Conservation (phyloP, 2,888 invertebrate species). For the Bruchidius siliquastri region DNA sequence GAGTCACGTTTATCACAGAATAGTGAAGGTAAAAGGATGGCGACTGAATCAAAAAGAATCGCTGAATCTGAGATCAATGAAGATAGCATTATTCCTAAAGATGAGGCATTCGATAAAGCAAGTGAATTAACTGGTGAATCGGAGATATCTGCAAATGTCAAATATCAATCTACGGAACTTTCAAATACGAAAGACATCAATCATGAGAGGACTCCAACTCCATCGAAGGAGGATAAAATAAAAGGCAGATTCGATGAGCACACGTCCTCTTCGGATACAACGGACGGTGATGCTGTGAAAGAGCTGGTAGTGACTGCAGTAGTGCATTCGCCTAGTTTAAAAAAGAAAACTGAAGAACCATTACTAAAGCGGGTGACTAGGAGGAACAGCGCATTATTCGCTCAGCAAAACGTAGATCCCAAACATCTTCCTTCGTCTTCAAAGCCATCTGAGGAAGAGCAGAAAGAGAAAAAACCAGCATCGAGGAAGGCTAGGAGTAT, state of each 20-base stretch:
- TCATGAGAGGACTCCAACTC: background rate
- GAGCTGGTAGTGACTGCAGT: constrained; percentile 16
- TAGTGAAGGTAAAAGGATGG: background rate
- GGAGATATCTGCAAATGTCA: constrained; percentile 3
- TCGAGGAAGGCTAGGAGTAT: background rate
- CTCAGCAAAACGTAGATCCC: constrained; percentile 3
- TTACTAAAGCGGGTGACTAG: constrained; percentile 13
- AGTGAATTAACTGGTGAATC: background rate
- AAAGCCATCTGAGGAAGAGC: background rate
- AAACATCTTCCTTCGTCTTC: background rate
- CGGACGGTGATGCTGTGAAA: constrained; percentile 13
- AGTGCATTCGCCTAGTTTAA: constrained; percentile 11
- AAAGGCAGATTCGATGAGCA: constrained; percentile 1
- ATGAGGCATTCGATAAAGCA: background rate
- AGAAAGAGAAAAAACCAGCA: background rate
- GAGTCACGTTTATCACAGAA: background rate
- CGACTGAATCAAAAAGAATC: background rate
- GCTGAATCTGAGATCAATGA: background rate
- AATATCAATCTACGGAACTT: background rate
- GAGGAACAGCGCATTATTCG: constrained; percentile 10
- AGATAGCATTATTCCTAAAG: background rate
- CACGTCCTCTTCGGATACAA: constrained; percentile 14
- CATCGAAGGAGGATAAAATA: background rate
- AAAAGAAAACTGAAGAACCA: constrained; percentile 6
- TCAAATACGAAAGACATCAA: background rate